Conservation (phyloP, 92 coral and sea anemone species). For the Diadumene lineata region DNA sequence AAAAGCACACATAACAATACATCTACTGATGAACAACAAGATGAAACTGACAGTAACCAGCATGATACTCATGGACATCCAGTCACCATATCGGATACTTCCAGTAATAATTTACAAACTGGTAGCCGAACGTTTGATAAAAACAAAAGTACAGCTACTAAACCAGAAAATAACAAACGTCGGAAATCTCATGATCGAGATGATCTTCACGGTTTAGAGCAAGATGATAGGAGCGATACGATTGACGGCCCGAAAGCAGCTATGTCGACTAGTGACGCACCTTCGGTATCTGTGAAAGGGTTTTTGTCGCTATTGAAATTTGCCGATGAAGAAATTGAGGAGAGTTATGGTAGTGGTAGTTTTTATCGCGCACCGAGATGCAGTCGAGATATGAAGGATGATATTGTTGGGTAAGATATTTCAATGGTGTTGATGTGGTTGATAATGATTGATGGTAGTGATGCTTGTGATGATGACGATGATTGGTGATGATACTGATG, state of each 20-base stretch:
- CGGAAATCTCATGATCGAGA: no score
- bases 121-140: no score
- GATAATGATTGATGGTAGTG: neutral
- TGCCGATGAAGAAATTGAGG: conserved; percentile 85
- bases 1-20: no score
- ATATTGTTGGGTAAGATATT: conserved; percentile 57
- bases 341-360: conserved; percentile 78
- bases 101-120: no score
- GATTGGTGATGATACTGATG: neutral
- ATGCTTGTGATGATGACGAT: neutral
- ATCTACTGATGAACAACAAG: no score
- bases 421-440: neutral
- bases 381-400: conserved; percentile 61
- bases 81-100: no score
- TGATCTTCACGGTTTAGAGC: neutral
- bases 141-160: no score
- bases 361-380: conserved; percentile 70
- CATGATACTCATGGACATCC: neutral
- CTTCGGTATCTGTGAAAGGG: conserved; percentile 49
- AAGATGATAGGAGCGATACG: neutral
- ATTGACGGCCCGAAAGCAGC: neutral
- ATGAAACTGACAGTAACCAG: neutral
- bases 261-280: conserved; percentile 9
- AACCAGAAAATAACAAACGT: no score
- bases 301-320: conserved; percentile 55